These are phyloP conservation scores for Diplosoma virens DNA, from an alignment of 23 tunicate species.

Conservation along the genomic window DNA sequence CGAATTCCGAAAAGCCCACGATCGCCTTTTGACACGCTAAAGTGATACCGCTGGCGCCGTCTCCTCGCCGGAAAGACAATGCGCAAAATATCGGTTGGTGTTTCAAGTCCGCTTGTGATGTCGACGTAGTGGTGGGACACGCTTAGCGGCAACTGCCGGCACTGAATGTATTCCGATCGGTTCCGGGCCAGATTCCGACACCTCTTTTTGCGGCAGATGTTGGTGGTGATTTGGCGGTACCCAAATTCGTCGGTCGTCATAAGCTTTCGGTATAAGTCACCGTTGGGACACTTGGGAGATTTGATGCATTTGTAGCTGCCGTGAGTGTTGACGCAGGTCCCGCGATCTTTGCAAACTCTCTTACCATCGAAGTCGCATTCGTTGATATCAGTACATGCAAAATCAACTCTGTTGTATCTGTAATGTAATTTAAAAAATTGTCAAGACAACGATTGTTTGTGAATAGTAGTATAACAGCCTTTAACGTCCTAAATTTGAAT, in stretches of 20 bases:
- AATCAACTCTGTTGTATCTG: conserved; percentile 68
- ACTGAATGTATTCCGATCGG: conserved; percentile 34
- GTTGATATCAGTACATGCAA: conserved; percentile 80
- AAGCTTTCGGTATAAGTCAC: conserved; percentile 72
- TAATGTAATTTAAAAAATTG: too few species aligned
- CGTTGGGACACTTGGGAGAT: conserved; percentile 50
- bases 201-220: conserved; percentile 68
- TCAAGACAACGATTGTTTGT: too few species aligned
- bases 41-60: conserved; percentile 72
- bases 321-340: conserved; percentile 79
- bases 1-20: conserved; percentile 42
- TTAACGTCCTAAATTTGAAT: too few species aligned
- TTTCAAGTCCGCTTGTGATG: conserved; percentile 50
- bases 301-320: conserved; percentile 74
- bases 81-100: conserved; percentile 38
- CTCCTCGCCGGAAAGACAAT: conserved; percentile 63
- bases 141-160: conserved; percentile 63
- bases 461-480: too few species aligned
- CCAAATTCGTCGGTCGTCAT: conserved; percentile 93
- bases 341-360: conserved; percentile 21
- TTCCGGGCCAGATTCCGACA: conserved; percentile 33
- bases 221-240: conserved; percentile 85
- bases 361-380: conserved; percentile 67
- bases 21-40: conserved; percentile 64
- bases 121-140: conserved; percentile 74